Percentiles rank a stretch among this genome's conserved stretches.
Conservation (phyloP, 1,140 invertebrate species). For the Nylanderia fulva region DNA sequence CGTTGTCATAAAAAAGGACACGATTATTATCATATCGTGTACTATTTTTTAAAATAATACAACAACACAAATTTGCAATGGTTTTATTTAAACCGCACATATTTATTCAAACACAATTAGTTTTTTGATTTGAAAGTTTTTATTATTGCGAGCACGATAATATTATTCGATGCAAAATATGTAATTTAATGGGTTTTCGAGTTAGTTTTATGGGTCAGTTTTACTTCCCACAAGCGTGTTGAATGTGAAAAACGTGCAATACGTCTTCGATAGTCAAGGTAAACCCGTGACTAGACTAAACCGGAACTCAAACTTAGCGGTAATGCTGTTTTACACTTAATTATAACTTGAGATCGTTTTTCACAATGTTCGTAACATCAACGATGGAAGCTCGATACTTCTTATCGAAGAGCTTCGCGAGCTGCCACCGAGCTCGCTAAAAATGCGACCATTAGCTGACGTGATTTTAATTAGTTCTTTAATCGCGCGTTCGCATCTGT, state of each 20-base stretch:
- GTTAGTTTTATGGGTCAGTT: no score
- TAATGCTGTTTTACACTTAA: conserved; percentile 33
- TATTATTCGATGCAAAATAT: not conserved
- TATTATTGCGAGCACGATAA: not conserved
- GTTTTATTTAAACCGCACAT: not conserved
- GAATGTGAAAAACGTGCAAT: conserved; percentile 17
- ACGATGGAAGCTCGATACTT: conserved; percentile 49
- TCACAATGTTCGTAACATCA: conserved; percentile 1
- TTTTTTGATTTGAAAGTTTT: not conserved
- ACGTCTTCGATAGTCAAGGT: conserved; percentile 38
- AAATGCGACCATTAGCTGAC: conserved; percentile 39
- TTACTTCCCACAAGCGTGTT: not conserved
- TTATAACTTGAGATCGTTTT: conserved; percentile 60
- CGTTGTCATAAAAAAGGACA: not conserved
- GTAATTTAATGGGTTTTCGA: conserved; percentile 22
- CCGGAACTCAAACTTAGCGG: not conserved
- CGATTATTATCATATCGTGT: not conserved
- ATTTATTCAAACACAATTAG: not conserved
- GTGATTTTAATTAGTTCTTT: conserved; percentile 61
- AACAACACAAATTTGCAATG: not conserved
- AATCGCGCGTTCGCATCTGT: conserved; percentile 55
- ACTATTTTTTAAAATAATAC: not conserved
- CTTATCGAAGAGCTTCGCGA: conserved; percentile 40
- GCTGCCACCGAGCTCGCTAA: conserved; percentile 12
- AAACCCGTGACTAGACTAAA: conserved; percentile 47